Conservation (phyloP, 2,113 vertebrate genomes). For the Collichthys lucidus region DNA sequence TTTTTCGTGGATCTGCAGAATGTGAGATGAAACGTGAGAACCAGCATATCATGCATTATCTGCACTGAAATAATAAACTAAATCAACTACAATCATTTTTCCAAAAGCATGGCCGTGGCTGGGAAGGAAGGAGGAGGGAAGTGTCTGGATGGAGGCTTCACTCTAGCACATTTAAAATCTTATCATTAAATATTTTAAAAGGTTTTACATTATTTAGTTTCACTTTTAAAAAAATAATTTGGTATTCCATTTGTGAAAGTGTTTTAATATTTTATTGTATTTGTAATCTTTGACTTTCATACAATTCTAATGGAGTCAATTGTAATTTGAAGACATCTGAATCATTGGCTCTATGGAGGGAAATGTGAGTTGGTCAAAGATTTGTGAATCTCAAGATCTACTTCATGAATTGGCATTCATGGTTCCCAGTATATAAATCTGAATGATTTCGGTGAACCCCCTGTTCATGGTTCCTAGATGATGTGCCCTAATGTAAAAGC, state of each 20-base stretch:
- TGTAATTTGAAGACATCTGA: neutral
- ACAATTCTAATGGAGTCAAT: neutral
- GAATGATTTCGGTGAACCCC: neutral
- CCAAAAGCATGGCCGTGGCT: neutral
- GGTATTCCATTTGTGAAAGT: constrained; percentile 5
- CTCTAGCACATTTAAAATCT: neutral
- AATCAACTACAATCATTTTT: neutral
- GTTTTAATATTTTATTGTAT: neutral
- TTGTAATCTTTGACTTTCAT: neutral
- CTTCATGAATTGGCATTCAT: too few relatives aligned
- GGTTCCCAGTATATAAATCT: neutral
- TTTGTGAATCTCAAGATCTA: too few relatives aligned
- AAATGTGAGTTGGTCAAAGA: neutral
- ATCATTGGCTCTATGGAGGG: neutral
- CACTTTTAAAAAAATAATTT: neutral
- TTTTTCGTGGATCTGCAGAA: constrained; percentile 90
- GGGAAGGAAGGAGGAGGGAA: neutral
- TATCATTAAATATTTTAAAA: constrained; percentile 30
- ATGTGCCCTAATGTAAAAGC: neutral
- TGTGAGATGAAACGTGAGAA: neutral
- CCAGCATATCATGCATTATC: neutral
- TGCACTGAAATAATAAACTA: neutral
- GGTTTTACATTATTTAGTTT: constrained; percentile 37
- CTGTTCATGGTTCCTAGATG: neutral
- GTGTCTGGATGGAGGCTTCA: neutral